Evolutionary conservation across 2,888 invertebrate genomes (phyloP).

Genomic region (Apamea anceps): DNA sequence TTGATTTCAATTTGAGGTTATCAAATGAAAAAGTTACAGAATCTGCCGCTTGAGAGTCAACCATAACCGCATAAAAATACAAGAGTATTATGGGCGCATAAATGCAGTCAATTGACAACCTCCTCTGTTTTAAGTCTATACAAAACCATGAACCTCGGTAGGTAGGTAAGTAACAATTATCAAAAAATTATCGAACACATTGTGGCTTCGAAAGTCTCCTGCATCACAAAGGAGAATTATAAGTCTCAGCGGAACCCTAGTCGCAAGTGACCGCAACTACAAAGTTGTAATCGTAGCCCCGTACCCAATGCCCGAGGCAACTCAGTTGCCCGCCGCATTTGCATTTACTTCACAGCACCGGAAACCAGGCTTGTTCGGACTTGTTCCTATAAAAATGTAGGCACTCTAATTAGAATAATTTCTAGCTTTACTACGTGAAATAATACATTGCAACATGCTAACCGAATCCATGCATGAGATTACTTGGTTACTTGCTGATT

Average conservation of each 20-base stretch:
- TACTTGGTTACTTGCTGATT: constrained; percentile 17
- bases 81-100: not conserved
- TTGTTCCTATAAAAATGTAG: constrained; percentile 57
- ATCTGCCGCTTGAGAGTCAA: not conserved
- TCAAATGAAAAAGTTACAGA: not conserved
- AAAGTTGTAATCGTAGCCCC: constrained; percentile 51
- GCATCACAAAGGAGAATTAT: constrained; percentile 44
- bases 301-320: constrained; percentile 49
- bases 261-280: constrained; percentile 49
- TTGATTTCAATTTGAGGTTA: not conserved
- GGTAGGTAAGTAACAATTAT: not conserved
- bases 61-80: not conserved
- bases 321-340: constrained; percentile 55
- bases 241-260: constrained; percentile 35
- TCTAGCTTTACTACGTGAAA: constrained; percentile 49
- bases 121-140: not conserved
- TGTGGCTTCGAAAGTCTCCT: constrained; percentile 29
- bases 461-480: constrained; percentile 30
- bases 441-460: constrained; percentile 45
- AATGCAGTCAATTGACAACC: not conserved
- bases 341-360: constrained; percentile 60
- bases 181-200: constrained; percentile 19
- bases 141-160: constrained; percentile 3
- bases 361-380: constrained; percentile 59
- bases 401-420: constrained; percentile 56